Percentiles rank a stretch among this genome's conserved stretches.
Evolutionary conservation across 2,113 vertebrate genomes (phyloP).

Genomic region (Albula glossodonta): DNA sequence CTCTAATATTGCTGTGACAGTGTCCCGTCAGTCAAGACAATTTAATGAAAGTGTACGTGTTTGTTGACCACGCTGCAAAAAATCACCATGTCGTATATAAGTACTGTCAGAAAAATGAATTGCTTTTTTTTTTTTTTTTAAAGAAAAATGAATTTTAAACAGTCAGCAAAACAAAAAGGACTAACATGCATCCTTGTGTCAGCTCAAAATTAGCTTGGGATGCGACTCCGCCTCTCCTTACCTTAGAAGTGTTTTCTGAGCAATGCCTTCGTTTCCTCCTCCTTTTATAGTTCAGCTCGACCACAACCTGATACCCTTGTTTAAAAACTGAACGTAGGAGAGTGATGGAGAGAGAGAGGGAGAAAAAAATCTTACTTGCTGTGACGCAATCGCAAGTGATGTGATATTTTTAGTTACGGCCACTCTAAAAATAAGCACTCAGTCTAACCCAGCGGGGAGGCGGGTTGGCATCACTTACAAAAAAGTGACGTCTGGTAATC

Average conservation of each 20-base stretch:
- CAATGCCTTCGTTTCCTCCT: conserved; percentile 39
- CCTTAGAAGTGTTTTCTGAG: conserved; percentile 54
- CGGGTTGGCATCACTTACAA: conserved; percentile 62
- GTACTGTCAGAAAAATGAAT: background rate
- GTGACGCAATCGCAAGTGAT: conserved; percentile 65
- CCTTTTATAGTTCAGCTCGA: conserved; percentile 66
- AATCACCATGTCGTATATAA: background rate
- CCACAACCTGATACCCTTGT: conserved; percentile 51
- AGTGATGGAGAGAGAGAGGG: conserved; percentile 7
- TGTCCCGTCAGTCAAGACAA: background rate
- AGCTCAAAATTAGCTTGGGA: background rate
- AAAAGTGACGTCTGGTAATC: conserved; percentile 49
- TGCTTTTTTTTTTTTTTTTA: background rate
- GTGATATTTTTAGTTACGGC: conserved; percentile 66
- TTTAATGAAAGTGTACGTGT: background rate
- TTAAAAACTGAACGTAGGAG: conserved; percentile 32
- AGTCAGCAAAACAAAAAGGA: background rate
- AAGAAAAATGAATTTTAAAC: background rate
- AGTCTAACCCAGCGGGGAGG: conserved; percentile 28
- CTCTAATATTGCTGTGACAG: background rate
- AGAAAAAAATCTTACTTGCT: conserved; percentile 60
- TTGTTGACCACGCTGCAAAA: background rate
- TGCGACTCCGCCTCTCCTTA: conserved; percentile 25
- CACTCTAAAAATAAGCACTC: conserved; percentile 68
- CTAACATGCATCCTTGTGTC: background rate